Conservation (phyloP, 2,888 invertebrate genomes). For the Xiphydria camelus region DNA sequence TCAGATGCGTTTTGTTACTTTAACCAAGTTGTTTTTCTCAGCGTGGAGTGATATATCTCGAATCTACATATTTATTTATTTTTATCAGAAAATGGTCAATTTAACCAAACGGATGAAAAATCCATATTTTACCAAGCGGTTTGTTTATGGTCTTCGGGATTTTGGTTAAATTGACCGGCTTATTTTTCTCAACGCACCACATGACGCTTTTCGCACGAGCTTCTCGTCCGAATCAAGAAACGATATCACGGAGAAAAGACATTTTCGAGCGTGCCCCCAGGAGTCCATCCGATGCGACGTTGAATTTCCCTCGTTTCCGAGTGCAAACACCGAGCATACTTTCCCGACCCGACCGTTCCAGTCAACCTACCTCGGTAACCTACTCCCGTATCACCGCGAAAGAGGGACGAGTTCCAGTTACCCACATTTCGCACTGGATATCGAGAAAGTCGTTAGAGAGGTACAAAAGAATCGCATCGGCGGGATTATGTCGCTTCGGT, state of each 20-base stretch:
- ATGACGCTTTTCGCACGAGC: slow-evolving; percentile 1
- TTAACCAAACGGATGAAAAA: no score
- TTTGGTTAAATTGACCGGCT: no score
- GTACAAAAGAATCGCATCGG: no score
- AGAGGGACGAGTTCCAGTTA: slow-evolving; percentile 42
- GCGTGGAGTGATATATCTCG: slow-evolving; percentile 5
- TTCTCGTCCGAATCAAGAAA: slow-evolving; percentile 4
- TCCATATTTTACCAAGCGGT: no score
- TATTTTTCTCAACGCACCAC: no score
- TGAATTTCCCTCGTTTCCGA: slow-evolving; percentile 20
- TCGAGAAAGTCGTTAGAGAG: slow-evolving; percentile 6
- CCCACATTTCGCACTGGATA: slow-evolving; percentile 33
- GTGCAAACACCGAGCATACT: slow-evolving; percentile 30
- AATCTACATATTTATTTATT: neutral
- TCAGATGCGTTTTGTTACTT: no score
- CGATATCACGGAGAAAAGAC: neutral
- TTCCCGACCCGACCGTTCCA: slow-evolving; percentile 35
- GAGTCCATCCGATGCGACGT: no score
- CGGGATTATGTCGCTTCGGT: no score
- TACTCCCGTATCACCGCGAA: slow-evolving; percentile 27
- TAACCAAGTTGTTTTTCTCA: no score
- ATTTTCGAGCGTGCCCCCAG: no score
- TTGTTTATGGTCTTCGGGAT: no score
- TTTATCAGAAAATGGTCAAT: no score
- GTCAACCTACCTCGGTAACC: slow-evolving; percentile 31